A percentile compares a stretch with the other conserved stretches of the same genome.
These are phyloP conservation scores for Parauchenoglanis punctatus DNA, from an alignment of 2,797 vertebrate species.

Conservation along the genomic window DNA sequence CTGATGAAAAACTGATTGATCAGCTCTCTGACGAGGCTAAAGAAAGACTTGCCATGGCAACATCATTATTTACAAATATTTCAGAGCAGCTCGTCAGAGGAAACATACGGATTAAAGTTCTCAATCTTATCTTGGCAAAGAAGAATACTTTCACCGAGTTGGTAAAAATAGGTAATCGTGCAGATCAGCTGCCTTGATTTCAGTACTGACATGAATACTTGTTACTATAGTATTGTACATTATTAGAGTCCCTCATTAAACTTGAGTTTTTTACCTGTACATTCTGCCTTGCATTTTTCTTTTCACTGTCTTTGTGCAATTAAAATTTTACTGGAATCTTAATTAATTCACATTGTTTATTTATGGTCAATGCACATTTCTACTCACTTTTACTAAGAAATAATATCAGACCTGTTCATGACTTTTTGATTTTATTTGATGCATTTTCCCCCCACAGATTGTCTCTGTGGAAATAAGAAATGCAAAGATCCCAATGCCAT, in stretches of 20 bases:
- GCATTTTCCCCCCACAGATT: slow-evolving; percentile 63
- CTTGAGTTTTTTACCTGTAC: not conserved
- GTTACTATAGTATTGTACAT: not conserved
- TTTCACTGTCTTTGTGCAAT: no score
- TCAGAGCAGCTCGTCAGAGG: slow-evolving; percentile 64
- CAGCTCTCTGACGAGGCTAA: slow-evolving; percentile 74
- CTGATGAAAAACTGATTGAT: slow-evolving; percentile 69
- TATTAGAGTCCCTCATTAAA: not conserved
- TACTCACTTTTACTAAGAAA: not conserved
- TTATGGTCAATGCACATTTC: not conserved
- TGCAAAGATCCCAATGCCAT: slow-evolving; percentile 67
- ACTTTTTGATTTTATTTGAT: no score
- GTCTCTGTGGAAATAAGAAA: slow-evolving; percentile 64
- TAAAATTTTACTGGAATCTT: not conserved
- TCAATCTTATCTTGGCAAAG: slow-evolving; percentile 73
- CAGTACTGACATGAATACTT: not conserved
- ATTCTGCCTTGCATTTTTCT: not conserved
- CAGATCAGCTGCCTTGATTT: not conserved
- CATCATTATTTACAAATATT: slow-evolving; percentile 71
- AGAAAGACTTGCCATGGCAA: slow-evolving; percentile 69
- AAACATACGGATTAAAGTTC: slow-evolving; percentile 69
- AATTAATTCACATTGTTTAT: not conserved
- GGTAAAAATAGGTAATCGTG: slow-evolving; percentile 77
- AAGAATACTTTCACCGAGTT: slow-evolving; percentile 70
- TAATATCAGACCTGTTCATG: not conserved